Conservation (phyloP, 2,888 invertebrate species). For the Drymonia ruficornis region DNA sequence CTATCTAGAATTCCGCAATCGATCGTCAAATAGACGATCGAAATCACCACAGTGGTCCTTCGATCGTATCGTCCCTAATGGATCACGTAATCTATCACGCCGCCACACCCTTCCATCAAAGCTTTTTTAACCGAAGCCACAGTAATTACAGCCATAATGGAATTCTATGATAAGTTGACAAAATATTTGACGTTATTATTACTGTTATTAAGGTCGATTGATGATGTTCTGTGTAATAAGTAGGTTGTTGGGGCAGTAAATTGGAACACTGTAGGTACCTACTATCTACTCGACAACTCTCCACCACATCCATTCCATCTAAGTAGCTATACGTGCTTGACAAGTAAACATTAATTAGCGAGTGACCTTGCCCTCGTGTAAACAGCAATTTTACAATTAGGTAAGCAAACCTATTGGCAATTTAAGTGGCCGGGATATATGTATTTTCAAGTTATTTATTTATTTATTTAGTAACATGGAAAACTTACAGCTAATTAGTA, state of each 20-base stretch:
- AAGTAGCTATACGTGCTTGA: no score
- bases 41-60: conserved; percentile 20
- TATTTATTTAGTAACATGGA: no score
- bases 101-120: conserved; percentile 51
- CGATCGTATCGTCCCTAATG: conserved; percentile 66
- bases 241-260: conserved; percentile 2
- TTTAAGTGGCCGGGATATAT: no score
- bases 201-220: conserved; percentile 23
- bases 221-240: conserved; percentile 6
- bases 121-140: conserved; percentile 22
- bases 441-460: no score
- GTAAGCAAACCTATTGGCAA: no score
- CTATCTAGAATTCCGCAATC: neutral
- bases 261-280: neutral
- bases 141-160: conserved; percentile 36
- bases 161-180: conserved; percentile 22
- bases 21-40: neutral
- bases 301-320: neutral
- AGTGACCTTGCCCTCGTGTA: no score
- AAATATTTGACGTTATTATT: conserved; percentile 37
- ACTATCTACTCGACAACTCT: neutral
- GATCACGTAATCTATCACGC: conserved; percentile 62
- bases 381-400: no score
- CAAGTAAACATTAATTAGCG: no score
- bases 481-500: no score